Conservation (phyloP, 2,113 vertebrate species). For the Pyrgilauda ruficollis region DNA sequence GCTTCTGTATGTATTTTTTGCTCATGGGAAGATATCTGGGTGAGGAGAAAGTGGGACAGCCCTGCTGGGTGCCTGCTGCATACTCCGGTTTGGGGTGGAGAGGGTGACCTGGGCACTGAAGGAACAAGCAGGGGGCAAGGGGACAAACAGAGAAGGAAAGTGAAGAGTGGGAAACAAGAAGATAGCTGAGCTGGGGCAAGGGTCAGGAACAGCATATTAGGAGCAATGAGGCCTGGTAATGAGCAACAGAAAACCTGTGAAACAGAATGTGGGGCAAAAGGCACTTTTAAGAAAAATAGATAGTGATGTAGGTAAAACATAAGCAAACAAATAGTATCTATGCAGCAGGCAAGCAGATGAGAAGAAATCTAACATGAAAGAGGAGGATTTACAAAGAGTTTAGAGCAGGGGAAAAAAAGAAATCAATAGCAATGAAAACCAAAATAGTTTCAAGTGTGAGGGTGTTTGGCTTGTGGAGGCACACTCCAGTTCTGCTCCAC, state of each 20-base stretch:
- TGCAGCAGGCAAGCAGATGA: background rate
- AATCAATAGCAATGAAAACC: background rate
- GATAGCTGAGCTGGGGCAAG: background rate
- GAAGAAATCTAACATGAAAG: background rate
- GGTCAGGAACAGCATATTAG: background rate
- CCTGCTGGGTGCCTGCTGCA: background rate
- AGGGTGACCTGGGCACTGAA: background rate
- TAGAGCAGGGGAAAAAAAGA: background rate
- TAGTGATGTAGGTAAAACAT: background rate
- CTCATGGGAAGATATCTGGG: background rate
- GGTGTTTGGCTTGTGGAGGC: background rate
- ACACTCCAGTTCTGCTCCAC: background rate
- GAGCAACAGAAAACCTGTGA: background rate
- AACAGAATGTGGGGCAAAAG: background rate
- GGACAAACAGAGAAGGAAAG: background rate
- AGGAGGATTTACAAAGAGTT: background rate
- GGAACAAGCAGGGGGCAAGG: background rate
- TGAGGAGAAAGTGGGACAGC: background rate
- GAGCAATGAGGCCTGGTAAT: background rate
- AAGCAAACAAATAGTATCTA: background rate
- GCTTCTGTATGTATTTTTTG: background rate
- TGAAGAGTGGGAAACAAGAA: background rate
- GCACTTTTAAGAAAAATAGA: background rate
- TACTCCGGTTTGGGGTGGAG: fast-evolving
- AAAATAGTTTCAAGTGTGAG: background rate